These are phyloP conservation scores for Drosophila subpulchrella DNA, from an alignment of 1,140 invertebrate species.

Conservation along the genomic window DNA sequence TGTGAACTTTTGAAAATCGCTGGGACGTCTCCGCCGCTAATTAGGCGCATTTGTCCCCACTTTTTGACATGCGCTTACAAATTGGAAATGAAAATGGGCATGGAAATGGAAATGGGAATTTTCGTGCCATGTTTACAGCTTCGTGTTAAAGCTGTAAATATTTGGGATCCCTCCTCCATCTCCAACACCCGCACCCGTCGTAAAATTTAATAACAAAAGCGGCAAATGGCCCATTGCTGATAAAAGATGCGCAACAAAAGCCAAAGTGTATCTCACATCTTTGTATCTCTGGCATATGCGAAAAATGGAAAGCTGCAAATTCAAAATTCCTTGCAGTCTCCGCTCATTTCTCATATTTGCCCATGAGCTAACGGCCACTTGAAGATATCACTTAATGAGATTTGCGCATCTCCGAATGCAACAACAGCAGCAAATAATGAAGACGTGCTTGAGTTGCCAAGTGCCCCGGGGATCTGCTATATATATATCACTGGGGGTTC, in stretches of 20 bases:
- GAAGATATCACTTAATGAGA: constrained; percentile 83
- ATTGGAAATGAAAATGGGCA: constrained; percentile 63
- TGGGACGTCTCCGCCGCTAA: constrained; percentile 69
- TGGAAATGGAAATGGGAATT: constrained; percentile 58
- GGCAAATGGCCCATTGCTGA: constrained; percentile 74
- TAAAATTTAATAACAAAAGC: constrained; percentile 72
- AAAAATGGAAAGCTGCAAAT: constrained; percentile 44
- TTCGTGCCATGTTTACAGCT: constrained; percentile 52
- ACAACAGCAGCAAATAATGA: constrained; percentile 69
- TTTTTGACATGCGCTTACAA: constrained; percentile 71
- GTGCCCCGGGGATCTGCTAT: constrained; percentile 36
- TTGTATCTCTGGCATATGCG: constrained; percentile 53
- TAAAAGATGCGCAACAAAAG: constrained; percentile 59
- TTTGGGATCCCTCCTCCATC: constrained; percentile 34
- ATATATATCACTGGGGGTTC: constrained; percentile 11
- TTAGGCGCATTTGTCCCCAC: constrained; percentile 76
- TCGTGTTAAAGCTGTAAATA: constrained; percentile 60
- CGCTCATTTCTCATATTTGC: constrained; percentile 69
- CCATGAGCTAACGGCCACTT: constrained; percentile 74
- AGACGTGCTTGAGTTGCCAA: constrained; percentile 81
- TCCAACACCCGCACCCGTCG: neutral
- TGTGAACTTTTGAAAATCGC: constrained; percentile 80
- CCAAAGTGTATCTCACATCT: constrained; percentile 18
- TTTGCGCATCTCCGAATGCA: constrained; percentile 79
- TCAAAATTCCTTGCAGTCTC: constrained; percentile 48